A percentile compares a stretch with the other conserved stretches of the same genome.
These are phyloP conservation scores for Cepaea nemoralis DNA, from an alignment of 1,140 invertebrate genomes.

Conservation along the genomic window DNA sequence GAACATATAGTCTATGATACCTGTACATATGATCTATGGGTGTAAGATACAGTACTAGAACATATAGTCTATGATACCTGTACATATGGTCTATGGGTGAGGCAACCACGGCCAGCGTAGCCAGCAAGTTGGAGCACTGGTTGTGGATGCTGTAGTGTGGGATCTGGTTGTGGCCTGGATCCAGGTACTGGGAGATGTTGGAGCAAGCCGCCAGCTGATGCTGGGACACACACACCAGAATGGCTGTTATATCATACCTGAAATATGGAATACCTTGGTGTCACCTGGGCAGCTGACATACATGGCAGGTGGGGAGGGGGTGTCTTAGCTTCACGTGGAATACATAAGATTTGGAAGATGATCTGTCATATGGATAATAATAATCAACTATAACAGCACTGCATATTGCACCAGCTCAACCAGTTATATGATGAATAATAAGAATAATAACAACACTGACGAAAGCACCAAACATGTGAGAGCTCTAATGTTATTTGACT, in stretches of 20 bases:
- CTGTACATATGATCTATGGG: too few relatives aligned
- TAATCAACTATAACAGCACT: too few relatives aligned
- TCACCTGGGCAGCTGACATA: background rate
- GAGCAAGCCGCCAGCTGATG: constrained; percentile 57
- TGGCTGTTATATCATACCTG: constrained; percentile 62
- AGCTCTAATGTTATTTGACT: too few relatives aligned
- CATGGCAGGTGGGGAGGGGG: background rate
- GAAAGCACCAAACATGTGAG: too few relatives aligned
- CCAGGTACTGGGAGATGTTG: constrained; percentile 58
- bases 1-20: too few relatives aligned
- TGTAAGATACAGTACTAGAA: too few relatives aligned
- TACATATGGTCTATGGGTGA: constrained; percentile 66
- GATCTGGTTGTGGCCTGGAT: constrained; percentile 59
- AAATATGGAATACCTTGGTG: background rate
- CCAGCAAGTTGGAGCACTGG: constrained; percentile 61
- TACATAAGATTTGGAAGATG: too few relatives aligned
- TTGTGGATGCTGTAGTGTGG: constrained; percentile 68
- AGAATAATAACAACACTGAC: too few relatives aligned
- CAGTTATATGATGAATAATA: too few relatives aligned
- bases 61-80: constrained; percentile 53
- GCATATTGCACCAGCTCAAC: too few relatives aligned
- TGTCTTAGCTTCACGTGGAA: too few relatives aligned
- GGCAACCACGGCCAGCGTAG: constrained; percentile 59
- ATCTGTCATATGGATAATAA: too few relatives aligned
- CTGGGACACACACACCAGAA: constrained; percentile 61